These are phyloP conservation scores for Gallinago solitaria DNA, from an alignment of 2,797 vertebrate species.

Conservation along the genomic window DNA sequence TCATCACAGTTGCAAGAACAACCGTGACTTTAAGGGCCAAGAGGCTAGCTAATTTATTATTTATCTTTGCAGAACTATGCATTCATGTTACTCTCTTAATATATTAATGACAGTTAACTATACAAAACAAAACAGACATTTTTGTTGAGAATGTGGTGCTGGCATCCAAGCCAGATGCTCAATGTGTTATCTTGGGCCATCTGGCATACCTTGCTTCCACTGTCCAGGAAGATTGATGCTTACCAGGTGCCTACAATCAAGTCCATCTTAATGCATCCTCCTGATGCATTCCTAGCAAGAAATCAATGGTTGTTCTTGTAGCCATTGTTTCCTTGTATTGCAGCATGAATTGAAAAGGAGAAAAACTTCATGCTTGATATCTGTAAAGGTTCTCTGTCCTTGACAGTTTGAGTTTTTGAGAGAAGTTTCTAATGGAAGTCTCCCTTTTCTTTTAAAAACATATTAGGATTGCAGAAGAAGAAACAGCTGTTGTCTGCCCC, in stretches of 20 bases:
- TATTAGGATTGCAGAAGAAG: slow-evolving; percentile 90
- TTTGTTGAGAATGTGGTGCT: background rate
- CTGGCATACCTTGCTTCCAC: background rate
- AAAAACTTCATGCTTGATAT: background rate
- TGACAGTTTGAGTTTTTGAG: background rate
- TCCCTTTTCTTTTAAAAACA: slow-evolving; percentile 21
- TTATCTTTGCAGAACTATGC: background rate
- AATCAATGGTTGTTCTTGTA: background rate
- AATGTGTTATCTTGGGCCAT: background rate
- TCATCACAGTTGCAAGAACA: background rate
- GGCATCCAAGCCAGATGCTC: background rate
- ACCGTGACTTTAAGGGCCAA: background rate
- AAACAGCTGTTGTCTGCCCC: slow-evolving; percentile 92
- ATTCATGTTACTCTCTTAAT: background rate
- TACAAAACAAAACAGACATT: background rate
- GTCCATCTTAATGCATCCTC: background rate
- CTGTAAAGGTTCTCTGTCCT: background rate
- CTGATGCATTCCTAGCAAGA: background rate
- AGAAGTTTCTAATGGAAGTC: background rate
- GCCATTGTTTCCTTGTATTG: background rate
- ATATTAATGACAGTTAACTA: background rate
- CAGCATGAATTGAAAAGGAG: background rate
- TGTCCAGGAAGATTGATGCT: background rate
- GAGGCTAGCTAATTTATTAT: background rate
- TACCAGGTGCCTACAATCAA: background rate